Evolutionary conservation across 2,888 invertebrate species (phyloP), one percentile per base, ranked within the genome.

Genomic region (Dolichomitus sp.): DNA sequence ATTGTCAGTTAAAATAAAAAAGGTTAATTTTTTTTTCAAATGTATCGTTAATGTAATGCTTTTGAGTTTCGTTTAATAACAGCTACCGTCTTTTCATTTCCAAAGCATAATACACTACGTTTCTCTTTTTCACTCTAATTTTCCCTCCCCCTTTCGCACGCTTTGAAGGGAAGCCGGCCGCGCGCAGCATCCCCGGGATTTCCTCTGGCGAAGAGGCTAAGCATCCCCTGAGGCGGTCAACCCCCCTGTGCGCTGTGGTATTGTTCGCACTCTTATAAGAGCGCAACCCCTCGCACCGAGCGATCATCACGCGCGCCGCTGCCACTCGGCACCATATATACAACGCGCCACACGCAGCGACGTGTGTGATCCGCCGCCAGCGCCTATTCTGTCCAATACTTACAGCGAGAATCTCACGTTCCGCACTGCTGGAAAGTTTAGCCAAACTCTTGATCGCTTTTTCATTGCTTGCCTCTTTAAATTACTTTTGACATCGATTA

Each of bases 231-330:
- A 54, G 57, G 81, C 66, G 81, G 65, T 17, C 68, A 57, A 78
- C 40, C 72, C 61, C 54, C 33, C 40, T 50, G 59, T 30, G 37
- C 59, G 65, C 54, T 54, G 42, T 27, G 14, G 63, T 63, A 83
- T 83, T 83, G 84, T 84, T 81, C 78, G 75, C 78, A 42, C 52
- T 81, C 65, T 78, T 70, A 78, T 78, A 78, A 81, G 84, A 84
- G 77, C 81, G 78, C 81, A 81, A 81, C 81, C 74, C 84, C 78
- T 78, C 78, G 66, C 69, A 52, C 65, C 42, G 70, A 74, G 61
- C 77, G 66, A 78, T 84, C 81, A 77, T 81, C 81, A 78, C 78
- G 72, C 79, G 74, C 79, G 82, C 70, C 4, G 30, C 3, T 33
- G 33, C 33, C 33, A 33, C 37, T 57, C 37, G 19, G 11, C n/a